These are phyloP conservation scores for Drosophila lacicola DNA, from an alignment of 2,888 invertebrate genomes.

Conservation along the genomic window DNA sequence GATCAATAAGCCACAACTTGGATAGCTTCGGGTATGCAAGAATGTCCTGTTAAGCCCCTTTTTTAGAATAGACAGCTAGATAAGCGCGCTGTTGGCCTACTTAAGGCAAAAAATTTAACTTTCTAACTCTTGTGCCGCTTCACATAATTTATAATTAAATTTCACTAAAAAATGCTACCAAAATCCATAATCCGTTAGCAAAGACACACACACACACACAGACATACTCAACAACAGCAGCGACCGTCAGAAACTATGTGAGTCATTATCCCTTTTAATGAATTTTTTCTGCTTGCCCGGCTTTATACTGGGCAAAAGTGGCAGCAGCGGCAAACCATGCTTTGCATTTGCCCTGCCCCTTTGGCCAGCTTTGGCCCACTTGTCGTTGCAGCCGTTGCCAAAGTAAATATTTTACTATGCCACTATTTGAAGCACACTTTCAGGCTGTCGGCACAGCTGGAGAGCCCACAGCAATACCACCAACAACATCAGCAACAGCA, in stretches of 20 bases:
- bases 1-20: not conserved
- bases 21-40: slow-evolving; percentile 18
- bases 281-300: slow-evolving; percentile 71
- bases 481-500: slow-evolving; percentile 39
- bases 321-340: slow-evolving; percentile 30
- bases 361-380: slow-evolving; percentile 19
- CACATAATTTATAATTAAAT: slow-evolving; percentile 77
- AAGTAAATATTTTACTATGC: slow-evolving; percentile 78
- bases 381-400: slow-evolving; percentile 60
- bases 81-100: slow-evolving; percentile 26
- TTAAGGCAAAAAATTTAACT: slow-evolving; percentile 26
- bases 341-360: slow-evolving; percentile 26
- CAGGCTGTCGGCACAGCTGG: slow-evolving; percentile 72
- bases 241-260: slow-evolving; percentile 65
- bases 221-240: slow-evolving; percentile 10
- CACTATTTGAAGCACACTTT: slow-evolving; percentile 78
- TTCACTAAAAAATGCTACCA: slow-evolving; percentile 66
- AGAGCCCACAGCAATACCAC: slow-evolving; percentile 43
- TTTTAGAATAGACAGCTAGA: slow-evolving; percentile 15
- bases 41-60: slow-evolving; percentile 4
- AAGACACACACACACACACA: slow-evolving; percentile 24
- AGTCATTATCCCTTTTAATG: slow-evolving; percentile 81
- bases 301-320: slow-evolving; percentile 40
- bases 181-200: slow-evolving; percentile 68
- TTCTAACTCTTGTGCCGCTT: slow-evolving; percentile 56